Evolutionary conservation across 2,797 vertebrate genomes (phyloP), one percentile per base, ranked within the genome.

Genomic region (Hybognathus amarus): DNA sequence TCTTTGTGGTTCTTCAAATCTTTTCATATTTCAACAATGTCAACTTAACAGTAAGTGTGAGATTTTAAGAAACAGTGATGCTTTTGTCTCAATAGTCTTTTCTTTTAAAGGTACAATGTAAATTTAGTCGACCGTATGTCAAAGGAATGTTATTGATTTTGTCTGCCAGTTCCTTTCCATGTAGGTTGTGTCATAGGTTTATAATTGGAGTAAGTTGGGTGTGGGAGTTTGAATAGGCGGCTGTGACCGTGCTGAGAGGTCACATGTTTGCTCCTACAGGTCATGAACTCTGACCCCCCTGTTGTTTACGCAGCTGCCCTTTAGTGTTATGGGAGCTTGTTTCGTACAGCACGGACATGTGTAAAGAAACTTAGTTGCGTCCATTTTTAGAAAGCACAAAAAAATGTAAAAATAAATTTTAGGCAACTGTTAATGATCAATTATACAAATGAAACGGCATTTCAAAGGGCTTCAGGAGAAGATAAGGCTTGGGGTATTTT

Each of bases 261-360:
- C 30, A 17, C 42, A 33, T 40, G 59, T 38, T 75, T 73, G 50
- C 45, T 79, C 69, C 63, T 82, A 45, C 18, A 56, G 79, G 83
- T 85, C 83, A 64, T 15, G 36, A 77, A n/a, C 63, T 73, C 33
- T 71, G 84, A 85, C 73, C 73, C 71, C 30, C 30, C 38, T 17
- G 27, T 74, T 87, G 76, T 63, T 79, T 79, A 52, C 17, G 11
- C 69, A 84, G 76, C 86, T 87, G 68, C 54, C 4, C 24, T 73
- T 42, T 76, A 63, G 45, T 47, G 40, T 76, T 85, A 77, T 24
- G 54, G 38, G 74, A 77, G 64, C 33, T 70, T 59, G 79, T 61
- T 70, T 75, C 6, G 17, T 71, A 64, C 7, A 74, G 15, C 15
- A 20, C 2, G 10, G n/a, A 73, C 56, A 52, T 56, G 2, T 74